Evolutionary conservation across 2,888 invertebrate species (phyloP), one percentile per base, ranked within the genome.

Genomic region (Drymonia ruficornis): DNA sequence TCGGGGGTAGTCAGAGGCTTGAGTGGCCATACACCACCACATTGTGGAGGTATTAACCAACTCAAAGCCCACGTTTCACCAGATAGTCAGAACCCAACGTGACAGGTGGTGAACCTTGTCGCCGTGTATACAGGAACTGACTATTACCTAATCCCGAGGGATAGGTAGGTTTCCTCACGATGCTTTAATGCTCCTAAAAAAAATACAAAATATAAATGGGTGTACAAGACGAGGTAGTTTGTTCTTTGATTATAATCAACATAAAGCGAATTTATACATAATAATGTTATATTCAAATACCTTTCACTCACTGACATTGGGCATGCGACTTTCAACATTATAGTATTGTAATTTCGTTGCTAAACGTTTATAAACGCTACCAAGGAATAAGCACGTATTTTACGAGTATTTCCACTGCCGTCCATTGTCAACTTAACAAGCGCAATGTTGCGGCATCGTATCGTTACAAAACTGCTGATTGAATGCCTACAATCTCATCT

Each of bases 341-440:
- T 51, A 56, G 65, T 64, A 78, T 49, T 81, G 79, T 73, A 76
- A 81, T 69, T 76, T n/a, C 44, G 49, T 82, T 80, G 69, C 67
- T 23, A 56, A 70, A 75, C 52, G 45, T 62, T 66, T 51, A 49
- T n/a, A n/a, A n/a, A n/a, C n/a, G n/a, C n/a, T n/a, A n/a, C n/a
- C 50, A 44, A 50, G 55, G 47, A 43, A 56, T 52, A 57, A 54
- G 64, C 80, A 83, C 80, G 79, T 80, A 78, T 59, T 74, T 64
- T 56, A 60, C 51, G 54, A 59, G 50, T 48, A 45, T 62, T 55
- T 47, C 53, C 29, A 54, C 59, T 19, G 48, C 31, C 15, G 55
- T 51, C 55, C 52, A 67, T 72, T 76, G 69, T 72, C 50, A 47
- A 49, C 38, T 53, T 53, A 63, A 70, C 63, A 55, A 54, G 53